These are phyloP conservation scores for Girardinus metallicus DNA, from an alignment of 2,797 vertebrate species.

Conservation along the genomic window DNA sequence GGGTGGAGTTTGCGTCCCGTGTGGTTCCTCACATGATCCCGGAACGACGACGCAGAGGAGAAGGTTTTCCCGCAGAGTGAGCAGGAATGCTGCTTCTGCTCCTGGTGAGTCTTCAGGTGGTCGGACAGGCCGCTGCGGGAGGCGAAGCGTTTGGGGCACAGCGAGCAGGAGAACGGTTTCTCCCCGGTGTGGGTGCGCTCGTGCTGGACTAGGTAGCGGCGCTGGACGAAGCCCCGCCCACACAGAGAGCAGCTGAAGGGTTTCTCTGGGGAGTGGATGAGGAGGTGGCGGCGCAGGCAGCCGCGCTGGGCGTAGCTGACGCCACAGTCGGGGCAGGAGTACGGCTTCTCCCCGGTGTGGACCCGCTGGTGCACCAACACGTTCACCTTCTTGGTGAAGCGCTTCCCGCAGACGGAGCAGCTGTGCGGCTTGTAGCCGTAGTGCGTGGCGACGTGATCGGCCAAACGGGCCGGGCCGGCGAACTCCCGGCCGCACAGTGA, in stretches of 20 bases:
- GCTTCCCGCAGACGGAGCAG: conserved; percentile 59
- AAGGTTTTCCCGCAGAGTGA: conserved; percentile 52
- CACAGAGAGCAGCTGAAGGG: conserved; percentile 53
- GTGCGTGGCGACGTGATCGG: conserved; percentile 54
- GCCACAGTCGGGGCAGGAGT: conserved; percentile 56
- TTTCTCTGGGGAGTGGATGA: conserved; percentile 42
- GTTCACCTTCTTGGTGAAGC: conserved; percentile 59
- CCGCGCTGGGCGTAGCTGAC: conserved; percentile 56
- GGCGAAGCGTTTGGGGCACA: conserved; percentile 68
- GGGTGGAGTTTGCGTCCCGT: conserved; percentile 51
- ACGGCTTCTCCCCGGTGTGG: conserved; percentile 65
- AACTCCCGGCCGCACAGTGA: conserved; percentile 46
- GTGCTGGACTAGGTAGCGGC: conserved; percentile 54
- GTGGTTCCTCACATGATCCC: conserved; percentile 62
- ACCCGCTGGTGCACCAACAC: conserved; percentile 53
- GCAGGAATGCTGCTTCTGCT: conserved; percentile 41
- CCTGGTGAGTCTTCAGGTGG: conserved; percentile 47
- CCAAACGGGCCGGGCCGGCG: conserved; percentile 45
- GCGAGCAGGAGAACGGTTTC: conserved; percentile 57
- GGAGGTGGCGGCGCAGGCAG: conserved; percentile 59
- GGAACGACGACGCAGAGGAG: conserved; percentile 54
- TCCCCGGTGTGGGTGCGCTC: conserved; percentile 67
- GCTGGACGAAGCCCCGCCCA: conserved; percentile 60
- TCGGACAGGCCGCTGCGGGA: conserved; percentile 50
- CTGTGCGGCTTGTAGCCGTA: conserved; percentile 48